Evolutionary conservation across 2,797 vertebrate species (phyloP), one percentile per base, ranked within the genome.

Genomic region (Borostomias antarcticus): DNA sequence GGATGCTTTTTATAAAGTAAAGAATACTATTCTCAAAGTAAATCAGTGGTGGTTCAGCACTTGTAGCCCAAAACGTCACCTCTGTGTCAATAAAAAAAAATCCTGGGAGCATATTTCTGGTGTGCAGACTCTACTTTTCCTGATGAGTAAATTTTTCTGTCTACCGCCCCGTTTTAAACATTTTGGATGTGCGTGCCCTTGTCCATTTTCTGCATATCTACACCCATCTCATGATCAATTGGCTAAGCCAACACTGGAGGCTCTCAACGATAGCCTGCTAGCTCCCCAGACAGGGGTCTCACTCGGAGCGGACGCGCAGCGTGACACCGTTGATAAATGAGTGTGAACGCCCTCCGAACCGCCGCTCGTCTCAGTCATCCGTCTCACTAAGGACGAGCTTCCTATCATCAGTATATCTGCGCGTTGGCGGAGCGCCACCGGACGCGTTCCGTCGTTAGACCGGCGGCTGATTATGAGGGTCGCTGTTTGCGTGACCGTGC

Each of bases 381-480:
- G 56, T 47, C 28, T 66, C 43, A n/a, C 28, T 45, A 26, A 21
- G 43, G 64, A 45, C 37, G 17, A 13, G 28, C 30, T 43, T 33
- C 61, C 33, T 63, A 25, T 32, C 25, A 48, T 64, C 66, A 54
- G 63, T 66, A 48, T n/a, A n/a, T 50, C 63, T 62, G 48, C 30
- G 30, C 23, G 23, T 17, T 26, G 53, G 59, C 15, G 10, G n/a
- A 32, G 37, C 17, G 58, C 61, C 50, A 35, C 43, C 58, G 68
- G 30, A 54, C 29, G 40, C 45, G n/a, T n/a, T n/a, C n/a, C 29
- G 33, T 60, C 25, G 63, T 69, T 57, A 28, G 51, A 21, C n/a
- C 19, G 1, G 11, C 11, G 45, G 68, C 58, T 53, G 61, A 71
- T 73, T 67, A 71, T 62, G 43, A 43, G 57, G 58, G 62, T 66